Percentiles rank a stretch among this genome's conserved stretches.
phyloP scores from a whole-genome alignment of 2,797 vertebrate genomes.

The Lerista edwardsae region DNA sequence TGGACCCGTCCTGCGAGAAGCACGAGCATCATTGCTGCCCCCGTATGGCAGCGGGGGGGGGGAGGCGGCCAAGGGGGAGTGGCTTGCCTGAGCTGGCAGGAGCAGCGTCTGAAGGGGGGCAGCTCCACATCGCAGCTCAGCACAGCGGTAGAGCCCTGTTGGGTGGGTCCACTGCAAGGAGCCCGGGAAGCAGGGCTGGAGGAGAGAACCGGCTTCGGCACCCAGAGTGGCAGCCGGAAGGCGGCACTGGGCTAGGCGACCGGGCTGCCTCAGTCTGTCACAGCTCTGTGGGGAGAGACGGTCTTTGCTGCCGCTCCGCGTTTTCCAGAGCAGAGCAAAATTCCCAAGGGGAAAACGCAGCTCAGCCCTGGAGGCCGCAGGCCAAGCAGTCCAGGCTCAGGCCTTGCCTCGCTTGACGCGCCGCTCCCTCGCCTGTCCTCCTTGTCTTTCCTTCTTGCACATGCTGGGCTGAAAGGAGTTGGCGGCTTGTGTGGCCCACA shows the following conservation, averaged over 20 bases:
- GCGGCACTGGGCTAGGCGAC: too few relatives aligned
- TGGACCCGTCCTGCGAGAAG: too few relatives aligned
- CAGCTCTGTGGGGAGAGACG: neutral
- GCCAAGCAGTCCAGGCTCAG: neutral
- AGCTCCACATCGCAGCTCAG: too few relatives aligned
- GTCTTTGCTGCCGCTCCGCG: too few relatives aligned
- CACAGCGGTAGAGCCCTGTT: neutral
- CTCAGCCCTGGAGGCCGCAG: neutral
- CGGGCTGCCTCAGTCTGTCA: neutral
- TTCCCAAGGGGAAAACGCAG: neutral
- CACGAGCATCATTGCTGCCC: too few relatives aligned
- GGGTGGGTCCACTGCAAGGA: neutral
- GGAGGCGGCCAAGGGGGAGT: too few relatives aligned
- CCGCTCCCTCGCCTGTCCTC: too few relatives aligned
- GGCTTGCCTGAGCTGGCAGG: too few relatives aligned
- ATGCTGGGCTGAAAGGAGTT: neutral
- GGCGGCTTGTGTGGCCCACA: neutral
- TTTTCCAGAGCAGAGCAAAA: neutral
- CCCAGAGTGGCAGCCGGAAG: neutral
- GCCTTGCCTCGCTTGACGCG: too few relatives aligned
- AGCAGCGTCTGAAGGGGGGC: too few relatives aligned
- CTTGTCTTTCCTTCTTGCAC: too few relatives aligned
- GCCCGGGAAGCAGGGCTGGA: neutral
- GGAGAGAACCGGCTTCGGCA: constrained; percentile 8
- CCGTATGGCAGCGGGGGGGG: too few relatives aligned